phyloP scores from a whole-genome alignment of 30 jellyfish, hydroid and myxozoan genomes.

The Pelagia noctiluca region DNA sequence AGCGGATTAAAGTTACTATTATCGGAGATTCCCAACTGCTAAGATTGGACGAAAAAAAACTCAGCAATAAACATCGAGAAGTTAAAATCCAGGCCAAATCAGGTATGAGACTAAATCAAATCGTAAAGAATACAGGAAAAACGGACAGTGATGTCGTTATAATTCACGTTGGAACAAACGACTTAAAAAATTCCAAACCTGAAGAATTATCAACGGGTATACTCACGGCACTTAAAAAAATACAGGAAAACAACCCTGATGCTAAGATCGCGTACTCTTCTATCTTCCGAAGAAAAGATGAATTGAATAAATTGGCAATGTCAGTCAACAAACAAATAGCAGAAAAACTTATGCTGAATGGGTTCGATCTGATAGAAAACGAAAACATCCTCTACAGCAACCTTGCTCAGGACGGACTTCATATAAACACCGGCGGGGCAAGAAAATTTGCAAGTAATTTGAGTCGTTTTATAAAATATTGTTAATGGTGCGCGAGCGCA shows the following conservation, averaged over 20 bases:
- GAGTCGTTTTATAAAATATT: not conserved
- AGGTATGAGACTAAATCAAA: conserved; percentile 16
- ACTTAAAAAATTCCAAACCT: not conserved
- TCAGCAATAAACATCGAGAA: conserved; percentile 9
- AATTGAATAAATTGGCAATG: too few species aligned
- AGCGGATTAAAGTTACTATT: not conserved
- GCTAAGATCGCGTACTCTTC: too few species aligned
- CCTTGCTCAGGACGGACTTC: not conserved
- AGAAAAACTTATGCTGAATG: too few species aligned
- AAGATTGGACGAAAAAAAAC: conserved; percentile 11
- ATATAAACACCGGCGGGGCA: conserved; percentile 2
- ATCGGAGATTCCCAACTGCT: conserved; percentile 8
- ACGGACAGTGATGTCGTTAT: conserved; percentile 6
- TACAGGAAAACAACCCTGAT: too few species aligned
- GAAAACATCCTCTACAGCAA: not conserved
- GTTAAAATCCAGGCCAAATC: conserved; percentile 11
- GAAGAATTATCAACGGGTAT: conserved; percentile 8
- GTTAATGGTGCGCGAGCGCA: conserved; percentile 5
- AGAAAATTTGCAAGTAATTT: conserved; percentile 5
- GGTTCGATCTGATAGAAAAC: too few species aligned
- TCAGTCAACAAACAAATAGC: too few species aligned
- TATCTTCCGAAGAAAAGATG: too few species aligned
- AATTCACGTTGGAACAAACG: conserved; percentile 13
- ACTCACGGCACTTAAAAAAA: not conserved
- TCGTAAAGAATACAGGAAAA: conserved; percentile 7